Conservation (phyloP, 2,888 invertebrate species). For the Drosophila gaucha region DNA sequence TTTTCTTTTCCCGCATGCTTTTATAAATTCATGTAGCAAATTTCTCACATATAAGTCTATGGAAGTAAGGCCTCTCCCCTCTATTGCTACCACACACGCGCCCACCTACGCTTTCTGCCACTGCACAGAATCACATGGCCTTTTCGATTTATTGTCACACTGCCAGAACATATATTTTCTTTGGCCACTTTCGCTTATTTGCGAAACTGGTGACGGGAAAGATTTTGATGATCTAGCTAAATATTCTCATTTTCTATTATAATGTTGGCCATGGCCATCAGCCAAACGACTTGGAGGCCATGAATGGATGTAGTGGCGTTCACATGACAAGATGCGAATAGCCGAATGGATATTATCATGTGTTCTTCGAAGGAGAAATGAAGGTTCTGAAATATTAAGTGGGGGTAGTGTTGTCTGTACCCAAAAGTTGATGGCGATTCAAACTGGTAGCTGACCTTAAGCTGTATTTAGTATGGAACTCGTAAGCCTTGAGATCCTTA, state of each 20-base stretch:
- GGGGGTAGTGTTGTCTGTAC: background rate
- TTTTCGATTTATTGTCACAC: constrained; percentile 31
- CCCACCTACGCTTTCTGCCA: constrained; percentile 57
- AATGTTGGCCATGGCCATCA: constrained; percentile 56
- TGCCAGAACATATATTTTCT: constrained; percentile 43
- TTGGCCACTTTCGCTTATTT: constrained; percentile 34
- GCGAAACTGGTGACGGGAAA: constrained; percentile 60
- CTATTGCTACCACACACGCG: constrained; percentile 43
- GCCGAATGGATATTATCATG: constrained; percentile 50
- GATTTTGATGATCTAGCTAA: constrained; percentile 32
- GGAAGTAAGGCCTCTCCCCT: too few species aligned
- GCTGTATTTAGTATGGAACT: background rate
- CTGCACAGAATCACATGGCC: constrained; percentile 49
- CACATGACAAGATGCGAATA: constrained; percentile 67
- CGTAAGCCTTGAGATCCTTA: constrained; percentile 14
- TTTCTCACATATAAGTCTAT: background rate
- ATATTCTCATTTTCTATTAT: constrained; percentile 11
- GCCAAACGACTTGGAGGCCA: constrained; percentile 54
- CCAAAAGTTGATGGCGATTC: background rate
- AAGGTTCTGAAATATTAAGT: constrained; percentile 47
- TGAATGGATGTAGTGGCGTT: constrained; percentile 51
- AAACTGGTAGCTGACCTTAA: background rate
- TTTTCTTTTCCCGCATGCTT: background rate
- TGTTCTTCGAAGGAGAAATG: constrained; percentile 71
- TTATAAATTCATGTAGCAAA: background rate